Conservation (phyloP, 2,888 invertebrate genomes). For the Alcis repandata region DNA sequence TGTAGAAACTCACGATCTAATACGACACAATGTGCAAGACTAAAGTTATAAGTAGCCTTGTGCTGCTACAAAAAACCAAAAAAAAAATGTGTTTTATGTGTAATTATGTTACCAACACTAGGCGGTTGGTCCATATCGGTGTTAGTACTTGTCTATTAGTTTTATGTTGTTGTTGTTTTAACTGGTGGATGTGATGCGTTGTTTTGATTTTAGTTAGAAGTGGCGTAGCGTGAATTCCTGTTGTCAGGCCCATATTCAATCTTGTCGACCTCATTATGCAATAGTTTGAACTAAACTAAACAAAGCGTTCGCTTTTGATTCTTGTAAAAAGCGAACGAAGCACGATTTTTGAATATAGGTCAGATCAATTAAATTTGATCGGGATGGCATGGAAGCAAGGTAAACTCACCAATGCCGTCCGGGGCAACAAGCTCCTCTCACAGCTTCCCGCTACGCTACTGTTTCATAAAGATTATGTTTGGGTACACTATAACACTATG, state of each 20-base stretch:
- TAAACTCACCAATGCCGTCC: too few species aligned
- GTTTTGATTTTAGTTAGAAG: conserved; percentile 14
- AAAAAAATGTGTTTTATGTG: conserved; percentile 4
- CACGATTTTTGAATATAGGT: too few species aligned
- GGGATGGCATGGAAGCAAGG: too few species aligned
- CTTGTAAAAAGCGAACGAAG: too few species aligned
- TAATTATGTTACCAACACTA: conserved; percentile 14
- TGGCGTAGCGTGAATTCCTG: too few species aligned
- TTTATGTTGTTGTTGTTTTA: conserved; percentile 16
- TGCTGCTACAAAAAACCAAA: conserved; percentile 25
- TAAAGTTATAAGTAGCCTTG: conserved; percentile 1
- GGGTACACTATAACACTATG: conserved; percentile 25
- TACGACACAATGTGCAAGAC: conserved; percentile 1
- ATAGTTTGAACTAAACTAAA: too few species aligned
- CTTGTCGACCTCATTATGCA: too few species aligned
- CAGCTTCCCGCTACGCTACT: too few species aligned
- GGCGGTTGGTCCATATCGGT: conserved; percentile 32
- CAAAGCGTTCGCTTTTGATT: too few species aligned
- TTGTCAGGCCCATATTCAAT: too few species aligned
- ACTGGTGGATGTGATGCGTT: conserved; percentile 31
- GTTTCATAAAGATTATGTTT: conserved; percentile 5
- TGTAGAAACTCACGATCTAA: background rate
- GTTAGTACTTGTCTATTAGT: conserved; percentile 32
- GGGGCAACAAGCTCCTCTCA: too few species aligned
- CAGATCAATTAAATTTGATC: too few species aligned